Percentiles rank a stretch among this genome's conserved stretches.
phyloP scores from a whole-genome alignment of 2,888 invertebrate genomes.

The Psococerastis gibbosa region DNA sequence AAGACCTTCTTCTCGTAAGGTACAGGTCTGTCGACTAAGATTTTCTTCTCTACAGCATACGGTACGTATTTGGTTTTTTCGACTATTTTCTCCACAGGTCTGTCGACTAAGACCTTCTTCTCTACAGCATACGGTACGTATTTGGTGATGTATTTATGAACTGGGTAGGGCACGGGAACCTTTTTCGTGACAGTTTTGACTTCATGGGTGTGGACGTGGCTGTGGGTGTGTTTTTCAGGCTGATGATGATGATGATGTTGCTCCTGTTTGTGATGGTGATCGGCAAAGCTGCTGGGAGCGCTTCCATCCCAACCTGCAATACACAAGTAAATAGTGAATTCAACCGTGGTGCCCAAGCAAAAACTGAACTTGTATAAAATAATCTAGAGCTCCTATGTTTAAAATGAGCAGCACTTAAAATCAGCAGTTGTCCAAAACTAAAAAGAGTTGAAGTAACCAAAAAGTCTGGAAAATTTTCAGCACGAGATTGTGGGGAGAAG shows the following conservation, averaged over 20 bases:
- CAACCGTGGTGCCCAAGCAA: no score
- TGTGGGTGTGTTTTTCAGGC: neutral
- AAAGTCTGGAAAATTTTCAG: no score
- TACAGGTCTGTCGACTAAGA: conserved; percentile 50
- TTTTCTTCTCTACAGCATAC: conserved; percentile 60
- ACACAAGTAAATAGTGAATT: no score
- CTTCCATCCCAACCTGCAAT: neutral
- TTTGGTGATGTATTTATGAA: conserved; percentile 42
- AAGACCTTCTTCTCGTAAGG: conserved; percentile 52
- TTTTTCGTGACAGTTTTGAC: conserved; percentile 28
- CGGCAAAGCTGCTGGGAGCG: neutral
- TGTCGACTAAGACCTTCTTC: conserved; percentile 10
- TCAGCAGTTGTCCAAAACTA: no score
- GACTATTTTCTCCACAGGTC: conserved; percentile 31
- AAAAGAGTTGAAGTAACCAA: no score
- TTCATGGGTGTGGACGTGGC: neutral
- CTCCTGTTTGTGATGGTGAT: neutral
- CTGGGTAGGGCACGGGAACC: conserved; percentile 36
- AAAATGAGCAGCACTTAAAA: no score
- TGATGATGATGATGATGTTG: neutral
- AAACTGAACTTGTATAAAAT: no score
- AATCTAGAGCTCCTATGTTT: no score
- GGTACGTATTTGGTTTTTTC: conserved; percentile 33
- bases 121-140: conserved; percentile 35
- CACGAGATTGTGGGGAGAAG: no score